phyloP scores from a whole-genome alignment of 2,113 vertebrate species.

The Trochalopteron elliotii region DNA sequence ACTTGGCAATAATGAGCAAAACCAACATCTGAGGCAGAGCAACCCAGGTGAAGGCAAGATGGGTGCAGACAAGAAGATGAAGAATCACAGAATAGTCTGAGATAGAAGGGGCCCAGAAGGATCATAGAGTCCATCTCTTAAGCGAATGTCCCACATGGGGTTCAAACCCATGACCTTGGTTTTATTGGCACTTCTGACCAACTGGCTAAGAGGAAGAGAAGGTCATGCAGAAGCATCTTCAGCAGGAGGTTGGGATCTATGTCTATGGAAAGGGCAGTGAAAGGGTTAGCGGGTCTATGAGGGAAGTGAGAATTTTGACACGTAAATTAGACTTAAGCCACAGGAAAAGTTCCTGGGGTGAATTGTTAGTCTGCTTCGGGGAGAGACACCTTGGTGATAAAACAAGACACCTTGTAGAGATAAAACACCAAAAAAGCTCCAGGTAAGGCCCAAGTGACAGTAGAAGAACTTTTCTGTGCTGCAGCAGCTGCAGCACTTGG shows the following conservation, averaged over 20 bases:
- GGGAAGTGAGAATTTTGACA: neutral
- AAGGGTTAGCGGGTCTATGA: neutral
- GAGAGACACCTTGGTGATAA: neutral
- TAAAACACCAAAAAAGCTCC: neutral
- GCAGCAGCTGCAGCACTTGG: neutral
- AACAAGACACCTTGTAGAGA: neutral
- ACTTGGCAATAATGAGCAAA: neutral
- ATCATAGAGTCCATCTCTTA: neutral
- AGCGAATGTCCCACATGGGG: neutral
- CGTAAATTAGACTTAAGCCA: neutral
- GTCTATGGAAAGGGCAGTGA: neutral
- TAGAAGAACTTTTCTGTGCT: neutral
- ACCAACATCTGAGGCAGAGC: neutral
- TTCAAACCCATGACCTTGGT: neutral
- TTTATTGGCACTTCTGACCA: neutral
- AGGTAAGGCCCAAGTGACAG: neutral
- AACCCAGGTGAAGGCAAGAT: neutral
- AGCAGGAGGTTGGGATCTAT: neutral
- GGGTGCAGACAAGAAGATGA: neutral
- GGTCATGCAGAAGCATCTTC: neutral
- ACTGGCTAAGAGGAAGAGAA: neutral
- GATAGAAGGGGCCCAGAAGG: neutral
- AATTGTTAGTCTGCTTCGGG: neutral
- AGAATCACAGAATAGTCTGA: neutral
- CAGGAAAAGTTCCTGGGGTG: neutral